These are phyloP conservation scores for Pteronura brasiliensis DNA, from an alignment of 2,113 vertebrate genomes.

Conservation along the genomic window DNA sequence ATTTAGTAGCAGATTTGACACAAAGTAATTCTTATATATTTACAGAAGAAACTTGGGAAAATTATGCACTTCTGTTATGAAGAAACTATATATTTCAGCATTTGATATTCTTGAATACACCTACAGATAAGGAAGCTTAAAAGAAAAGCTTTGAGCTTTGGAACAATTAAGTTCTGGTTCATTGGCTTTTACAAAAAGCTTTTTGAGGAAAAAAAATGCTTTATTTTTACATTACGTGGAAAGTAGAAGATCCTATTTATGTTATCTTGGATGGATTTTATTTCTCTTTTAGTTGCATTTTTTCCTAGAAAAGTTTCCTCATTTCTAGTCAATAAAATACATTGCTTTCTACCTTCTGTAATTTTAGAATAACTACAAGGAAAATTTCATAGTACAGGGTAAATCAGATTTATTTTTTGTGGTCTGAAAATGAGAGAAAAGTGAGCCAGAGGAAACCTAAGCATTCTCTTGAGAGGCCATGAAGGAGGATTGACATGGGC, in stretches of 20 bases:
- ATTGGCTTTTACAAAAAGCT: neutral
- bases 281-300: neutral
- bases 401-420: neutral
- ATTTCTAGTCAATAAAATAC: constrained; percentile 9
- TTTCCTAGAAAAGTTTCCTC: neutral
- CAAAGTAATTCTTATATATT: neutral
- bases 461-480: neutral
- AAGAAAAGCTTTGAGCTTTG: neutral
- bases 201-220: neutral
- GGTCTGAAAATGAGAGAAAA: constrained; percentile 36
- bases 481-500: neutral
- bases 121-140: neutral
- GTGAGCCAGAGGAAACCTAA: neutral
- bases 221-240: neutral
- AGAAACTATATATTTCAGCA: neutral
- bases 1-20: neutral
- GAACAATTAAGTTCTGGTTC: constrained; percentile 1
- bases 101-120: neutral
- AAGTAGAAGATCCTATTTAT: neutral
- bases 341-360: neutral
- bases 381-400: neutral
- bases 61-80: neutral
- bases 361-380: constrained; percentile 24
- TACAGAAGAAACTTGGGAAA: neutral
- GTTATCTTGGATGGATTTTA: neutral